Evolutionary conservation across 2,113 vertebrate species (phyloP), one percentile per base, ranked within the genome.

Genomic region (Saguinus imperator): DNA sequence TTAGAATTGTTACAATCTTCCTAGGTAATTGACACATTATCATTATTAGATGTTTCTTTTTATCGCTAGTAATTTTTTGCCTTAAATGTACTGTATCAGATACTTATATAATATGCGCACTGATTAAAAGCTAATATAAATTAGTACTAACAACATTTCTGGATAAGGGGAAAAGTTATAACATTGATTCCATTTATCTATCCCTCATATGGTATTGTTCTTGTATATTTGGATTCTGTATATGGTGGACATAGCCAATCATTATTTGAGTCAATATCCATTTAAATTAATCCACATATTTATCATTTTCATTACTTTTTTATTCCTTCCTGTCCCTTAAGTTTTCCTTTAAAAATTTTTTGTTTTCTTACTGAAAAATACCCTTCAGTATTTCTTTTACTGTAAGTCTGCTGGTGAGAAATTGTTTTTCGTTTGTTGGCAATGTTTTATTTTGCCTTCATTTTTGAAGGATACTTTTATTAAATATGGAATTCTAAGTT

Each of bases 1-100:
- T 92, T 92, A 94, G 73, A 94, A 50, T 92, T 40, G 14, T 57
- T 76, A 43, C 12, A 43, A 43, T 92, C 29, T 86, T 90, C 14
- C 29, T 94, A 8, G 21, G 76, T 89, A 96, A 76, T 89, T 96
- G 89, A 64, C 92, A 76, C 13, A 50, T 81, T 61, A 72, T 58
- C 80, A 73, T 93, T 88, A 37, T 61, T 50, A 96, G 89, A 43
- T 79, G 12, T 37, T n/a, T 43, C 13, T 68, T 75, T 83, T 97
- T 88, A 70, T 70, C 23, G 55, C n/a, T 83, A 48, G 29, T 89
- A 40, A 45, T 80, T 70, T 95, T 95, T 87, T 97, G 37, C 12
- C 21, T 58, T 91, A 94, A 95, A 43, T 68, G 17, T 72, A 75
- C 37, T 61, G 16, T 83, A 40, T 61, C 29, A 81, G 45, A 18